Base-by-base conservation (phyloP, 2,888 invertebrate species). In the Odiellus spinosus region DNA sequence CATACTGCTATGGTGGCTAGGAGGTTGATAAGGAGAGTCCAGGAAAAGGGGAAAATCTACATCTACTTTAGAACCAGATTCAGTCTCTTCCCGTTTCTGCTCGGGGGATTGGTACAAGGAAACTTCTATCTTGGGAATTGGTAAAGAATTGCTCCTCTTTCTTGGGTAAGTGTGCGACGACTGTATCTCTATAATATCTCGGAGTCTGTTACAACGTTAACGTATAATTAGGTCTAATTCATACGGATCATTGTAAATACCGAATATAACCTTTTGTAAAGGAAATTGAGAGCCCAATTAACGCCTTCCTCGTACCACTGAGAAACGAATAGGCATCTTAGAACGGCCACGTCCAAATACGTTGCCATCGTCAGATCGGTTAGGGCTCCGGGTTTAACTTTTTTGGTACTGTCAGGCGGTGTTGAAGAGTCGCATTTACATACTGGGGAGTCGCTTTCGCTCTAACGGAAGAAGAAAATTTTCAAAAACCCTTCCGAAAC, bases 221-320 rank as follows among this genome's bases (percentile, higher is more conserved):
- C 12, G n/a, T n/a, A n/a, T n/a, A n/a, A n/a, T n/a, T n/a, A n/a
- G n/a, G n/a, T n/a, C n/a, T n/a, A n/a, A n/a, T n/a, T n/a, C n/a
- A n/a, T n/a, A n/a, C n/a, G n/a, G n/a, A n/a, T n/a, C n/a, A n/a
- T n/a, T n/a, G n/a, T n/a, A n/a, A n/a, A n/a, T n/a, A n/a, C n/a
- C n/a, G n/a, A n/a, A n/a, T 26, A 26, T 8, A 4, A 85, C 87
- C 88, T 77, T 62, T 87, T 85, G 59, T 84, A 84, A 53, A 88
- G 71, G 67, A 82, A 95, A 64, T 87, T 84, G 26, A 96, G 68
- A 12, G 90, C 91, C 98, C 98, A 98, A 65, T 84, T 87, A 11
- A 96, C 82, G 0, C 98, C 98, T 64, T 96, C 95, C 63, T 96
- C 95, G 62, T 87, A 82, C 98, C 98, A 99, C 61, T 93, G 90